Percentiles rank a stretch among this genome's conserved stretches.
Conservation (phyloP, 2,113 vertebrate genomes). For the Felis catus region F.catus_Fca126_mat1.0 CM031413.1:2403001-2403500, state of each 20-base stretch:
- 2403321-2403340: not conserved
- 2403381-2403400: too few relatives aligned
- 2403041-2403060: not conserved
- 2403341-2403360: too few relatives aligned
- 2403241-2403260: not conserved
- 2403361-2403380: not conserved
- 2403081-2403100: not conserved
- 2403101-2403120: not conserved
- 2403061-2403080: too few relatives aligned
- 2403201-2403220: not conserved
- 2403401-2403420: not conserved
- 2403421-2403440: not conserved
- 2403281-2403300: rapidly evolving
- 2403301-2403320: rapidly evolving
- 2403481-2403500: rapidly evolving
- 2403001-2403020: not conserved
- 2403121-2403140: not conserved
- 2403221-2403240: not conserved
- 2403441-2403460: not conserved
- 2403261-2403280: not conserved
- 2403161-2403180: not conserved
- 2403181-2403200: not conserved
- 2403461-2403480: not conserved
- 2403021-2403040: not conserved
- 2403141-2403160: rapidly evolving